phyloP scores from a whole-genome alignment of 2,113 vertebrate genomes.

The Euleptes europaea region DNA sequence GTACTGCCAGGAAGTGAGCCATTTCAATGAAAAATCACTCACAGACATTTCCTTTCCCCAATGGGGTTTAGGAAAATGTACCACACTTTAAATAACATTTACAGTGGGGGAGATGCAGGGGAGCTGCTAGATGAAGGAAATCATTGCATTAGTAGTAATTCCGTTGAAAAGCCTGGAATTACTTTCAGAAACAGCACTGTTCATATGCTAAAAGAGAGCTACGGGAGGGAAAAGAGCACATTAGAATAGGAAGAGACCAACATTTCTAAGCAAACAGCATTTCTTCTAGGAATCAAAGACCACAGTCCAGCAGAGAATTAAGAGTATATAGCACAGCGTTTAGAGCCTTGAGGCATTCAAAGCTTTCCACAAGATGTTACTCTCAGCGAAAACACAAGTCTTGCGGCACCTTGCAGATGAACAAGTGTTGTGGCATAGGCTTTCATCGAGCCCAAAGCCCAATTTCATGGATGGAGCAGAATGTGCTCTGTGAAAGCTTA shows the following conservation, averaged over 20 bases:
- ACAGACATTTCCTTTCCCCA: slow-evolving; percentile 29
- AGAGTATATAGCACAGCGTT: not conserved
- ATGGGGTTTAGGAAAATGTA: slow-evolving; percentile 38
- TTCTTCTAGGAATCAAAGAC: slow-evolving; percentile 12
- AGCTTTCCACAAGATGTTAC: no score
- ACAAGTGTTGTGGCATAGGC: no score
- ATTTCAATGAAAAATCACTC: slow-evolving; percentile 36
- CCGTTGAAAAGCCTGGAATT: slow-evolving; percentile 55
- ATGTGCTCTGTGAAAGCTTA: no score
- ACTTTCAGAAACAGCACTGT: slow-evolving; percentile 61
- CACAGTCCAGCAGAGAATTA: not conserved
- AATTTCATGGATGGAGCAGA: no score
- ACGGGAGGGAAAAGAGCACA: slow-evolving; percentile 11
- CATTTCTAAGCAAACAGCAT: slow-evolving; percentile 18
- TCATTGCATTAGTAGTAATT: slow-evolving; percentile 42
- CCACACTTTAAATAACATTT: slow-evolving; percentile 37
- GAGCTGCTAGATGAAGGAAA: slow-evolving; percentile 49
- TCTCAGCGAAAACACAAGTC: no score
- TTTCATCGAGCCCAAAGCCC: no score
- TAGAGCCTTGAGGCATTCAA: not conserved
- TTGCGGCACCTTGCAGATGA: no score
- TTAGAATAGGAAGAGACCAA: not conserved
- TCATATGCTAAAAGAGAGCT: slow-evolving; percentile 34
- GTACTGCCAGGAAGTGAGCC: slow-evolving; percentile 18
- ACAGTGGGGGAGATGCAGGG: slow-evolving; percentile 27